Base-by-base conservation (phyloP, 2,113 vertebrate species). In the Oreochromis aureus region DNA sequence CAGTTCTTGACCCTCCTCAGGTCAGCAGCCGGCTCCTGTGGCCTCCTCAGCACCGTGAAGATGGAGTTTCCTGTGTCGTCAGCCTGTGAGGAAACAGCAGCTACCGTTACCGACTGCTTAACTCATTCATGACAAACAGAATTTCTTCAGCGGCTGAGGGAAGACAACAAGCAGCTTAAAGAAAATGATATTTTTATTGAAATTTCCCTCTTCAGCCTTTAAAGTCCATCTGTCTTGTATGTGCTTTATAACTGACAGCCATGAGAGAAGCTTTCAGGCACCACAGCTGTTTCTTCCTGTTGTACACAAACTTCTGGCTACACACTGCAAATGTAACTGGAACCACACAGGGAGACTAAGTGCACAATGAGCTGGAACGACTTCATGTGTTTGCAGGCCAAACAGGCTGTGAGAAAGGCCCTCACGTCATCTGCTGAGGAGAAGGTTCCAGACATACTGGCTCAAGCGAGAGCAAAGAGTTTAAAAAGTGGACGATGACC, bases 11-110 rank as follows among this genome's bases (percentile, higher is more conserved):
- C 84, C 66, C 36, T 93, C 76, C 22, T 82, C 44, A 97, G 89
- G 6, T 96, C 95, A 11, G 93, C 13, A 1, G 41, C 84, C 87
- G 89, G 87, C 53, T 97, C 93, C 19, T 54, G 56, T 22, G 18
- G 56, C 10, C 80, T 93, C 80, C 96, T 94, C 96, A 97, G 94
- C 44, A 96, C 48, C 9, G 91, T 93, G 83, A 96, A 81, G 5
- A 96, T 91, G 89, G 97, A 96, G 78, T 82, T 93, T 56, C 92
- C 82, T 0, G 93, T 95, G 91, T 97, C 94, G 81, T 97, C 97
- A n/a, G 85, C 87, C 98, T 98, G 92, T 84, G 66, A 48, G 32
- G 32, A 66, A 19, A 66, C 61, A 66, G 61, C 63, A 41, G 34
- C 16, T n/a, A 2, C 19, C 1, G 3, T 69, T 3, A 69, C 11